Percentiles rank a stretch among this genome's conserved stretches.
Conservation (phyloP, 1,140 invertebrate species). For the Nylanderia fulva region DNA sequence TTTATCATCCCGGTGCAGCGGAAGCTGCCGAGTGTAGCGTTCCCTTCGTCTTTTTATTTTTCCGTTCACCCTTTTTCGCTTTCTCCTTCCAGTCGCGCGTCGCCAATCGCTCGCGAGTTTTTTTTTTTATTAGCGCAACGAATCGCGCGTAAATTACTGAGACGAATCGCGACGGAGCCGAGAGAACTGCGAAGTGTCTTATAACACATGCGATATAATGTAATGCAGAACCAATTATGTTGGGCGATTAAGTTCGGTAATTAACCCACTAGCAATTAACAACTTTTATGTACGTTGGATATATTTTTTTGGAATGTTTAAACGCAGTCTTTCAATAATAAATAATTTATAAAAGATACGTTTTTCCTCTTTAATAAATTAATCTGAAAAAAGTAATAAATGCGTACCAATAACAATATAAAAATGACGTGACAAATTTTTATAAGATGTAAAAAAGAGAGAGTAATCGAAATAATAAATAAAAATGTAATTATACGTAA, state of each 20-base stretch:
- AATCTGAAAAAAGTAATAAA: background rate
- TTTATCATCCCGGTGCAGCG: conserved; percentile 49
- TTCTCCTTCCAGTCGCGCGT: conserved; percentile 16
- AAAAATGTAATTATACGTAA: background rate
- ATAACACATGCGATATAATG: conserved; percentile 29
- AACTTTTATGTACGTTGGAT: background rate
- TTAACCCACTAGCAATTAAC: conserved; percentile 48
- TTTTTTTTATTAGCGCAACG: conserved; percentile 23
- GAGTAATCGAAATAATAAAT: background rate
- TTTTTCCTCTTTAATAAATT: background rate
- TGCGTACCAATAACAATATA: background rate
- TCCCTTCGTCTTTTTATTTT: conserved; percentile 17
- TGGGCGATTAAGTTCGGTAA: conserved; percentile 48
- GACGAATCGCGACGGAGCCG: conserved; percentile 48
- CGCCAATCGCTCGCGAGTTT: conserved; percentile 46
- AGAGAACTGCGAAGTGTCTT: conserved; percentile 48
- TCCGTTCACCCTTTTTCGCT: conserved; percentile 33
- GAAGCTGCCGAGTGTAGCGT: background rate
- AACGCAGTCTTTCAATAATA: background rate
- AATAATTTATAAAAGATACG: background rate
- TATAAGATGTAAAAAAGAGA: background rate
- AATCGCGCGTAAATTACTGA: conserved; percentile 58
- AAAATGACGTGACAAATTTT: background rate
- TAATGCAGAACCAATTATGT: conserved; percentile 58
- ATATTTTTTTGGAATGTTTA: background rate